Base-by-base conservation (phyloP, 2,888 invertebrate genomes). In the Hyposoter didymator region DNA sequence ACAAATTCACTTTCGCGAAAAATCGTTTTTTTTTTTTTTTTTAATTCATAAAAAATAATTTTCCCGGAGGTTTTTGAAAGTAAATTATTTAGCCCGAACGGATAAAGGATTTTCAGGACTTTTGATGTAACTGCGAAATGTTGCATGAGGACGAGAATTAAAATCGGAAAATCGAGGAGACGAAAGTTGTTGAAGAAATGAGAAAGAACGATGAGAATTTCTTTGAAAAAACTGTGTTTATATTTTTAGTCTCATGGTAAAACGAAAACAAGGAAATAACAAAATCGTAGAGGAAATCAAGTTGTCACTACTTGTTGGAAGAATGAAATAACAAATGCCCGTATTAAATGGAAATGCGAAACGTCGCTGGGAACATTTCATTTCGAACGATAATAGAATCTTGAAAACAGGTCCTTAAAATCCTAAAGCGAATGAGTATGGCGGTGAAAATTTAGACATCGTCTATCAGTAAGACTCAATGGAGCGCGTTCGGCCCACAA, bases 401-500 rank as follows among this genome's bases (percentile, higher is more conserved):
- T 62, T 70, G 22, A 14, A 32, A 7, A 47, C 45, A 39, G 55
- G 49, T 76, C 43, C 12, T 73, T 55, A 39, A 22, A 49, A 28
- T 39, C 47, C 76, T 79, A 52, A 75, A 39, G 69, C 52, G 14
- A 22, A 22, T 67, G 76, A 45, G 7, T 73, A 80, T 84, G 75
- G 39, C 72, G 49, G 49, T 80, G 80, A 72, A 66, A 64, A 72
- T 45, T 49, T 73, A 72, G 66, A 39, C 76, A 72, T 80, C 45
- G 79, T 59, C 79, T 80, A 64, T 72, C 19, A 22, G 49, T 74
- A 67, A 78, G 74, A 84, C 75, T 84, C 79, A 47, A 79, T 84
- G 79, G 79, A 79, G 79, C 79, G 74, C 84, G 52, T 64, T 75
- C n/a, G 79, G 74, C 79, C 75, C 79, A 52, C 79, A 84, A 84